These are phyloP conservation scores for Zaprionus ghesquierei DNA, from an alignment of 1,140 invertebrate species.

Conservation along the genomic window DNA sequence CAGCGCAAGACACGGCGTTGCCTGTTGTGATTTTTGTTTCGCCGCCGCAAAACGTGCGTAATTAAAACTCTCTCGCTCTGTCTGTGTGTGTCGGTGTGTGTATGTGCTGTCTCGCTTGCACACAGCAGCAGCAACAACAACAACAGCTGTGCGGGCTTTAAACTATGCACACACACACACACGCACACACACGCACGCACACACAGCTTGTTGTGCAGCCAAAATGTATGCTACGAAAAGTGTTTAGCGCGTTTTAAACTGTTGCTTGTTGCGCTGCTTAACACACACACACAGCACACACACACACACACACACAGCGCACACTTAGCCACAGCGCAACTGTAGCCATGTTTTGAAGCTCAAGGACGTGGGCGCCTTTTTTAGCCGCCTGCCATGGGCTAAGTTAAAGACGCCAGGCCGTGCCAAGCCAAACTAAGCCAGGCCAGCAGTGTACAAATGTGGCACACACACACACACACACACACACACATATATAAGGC, in stretches of 20 bases:
- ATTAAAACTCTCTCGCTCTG: conserved; percentile 62
- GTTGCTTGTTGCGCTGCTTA: conserved; percentile 41
- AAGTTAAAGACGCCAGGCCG: conserved; percentile 42
- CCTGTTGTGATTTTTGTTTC: conserved; percentile 56
- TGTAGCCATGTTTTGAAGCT: conserved; percentile 55
- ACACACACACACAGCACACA: conserved; percentile 34
- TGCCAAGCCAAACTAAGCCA: conserved; percentile 9
- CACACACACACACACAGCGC: not conserved
- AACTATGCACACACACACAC: conserved; percentile 15
- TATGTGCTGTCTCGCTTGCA: not conserved
- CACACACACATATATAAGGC: not conserved
- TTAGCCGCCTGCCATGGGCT: conserved; percentile 21
- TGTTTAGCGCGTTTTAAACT: conserved; percentile 34
- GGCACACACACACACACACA: conserved; percentile 8
- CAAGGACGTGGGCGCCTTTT: conserved; percentile 57
- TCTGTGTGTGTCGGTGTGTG: conserved; percentile 32
- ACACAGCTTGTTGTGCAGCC: conserved; percentile 2
- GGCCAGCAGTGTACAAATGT: conserved; percentile 7
- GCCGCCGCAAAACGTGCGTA: conserved; percentile 76
- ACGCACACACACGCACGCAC: not conserved
- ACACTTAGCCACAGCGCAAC: not conserved
- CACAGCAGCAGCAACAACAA: too few relatives aligned
- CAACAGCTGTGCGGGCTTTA: conserved; percentile 38
- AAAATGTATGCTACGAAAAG: conserved; percentile 39
- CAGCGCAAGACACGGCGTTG: not conserved